A percentile compares a stretch with the other conserved stretches of the same genome.
Conservation (phyloP, 2,113 vertebrate genomes). For the Lepus europaeus region DNA sequence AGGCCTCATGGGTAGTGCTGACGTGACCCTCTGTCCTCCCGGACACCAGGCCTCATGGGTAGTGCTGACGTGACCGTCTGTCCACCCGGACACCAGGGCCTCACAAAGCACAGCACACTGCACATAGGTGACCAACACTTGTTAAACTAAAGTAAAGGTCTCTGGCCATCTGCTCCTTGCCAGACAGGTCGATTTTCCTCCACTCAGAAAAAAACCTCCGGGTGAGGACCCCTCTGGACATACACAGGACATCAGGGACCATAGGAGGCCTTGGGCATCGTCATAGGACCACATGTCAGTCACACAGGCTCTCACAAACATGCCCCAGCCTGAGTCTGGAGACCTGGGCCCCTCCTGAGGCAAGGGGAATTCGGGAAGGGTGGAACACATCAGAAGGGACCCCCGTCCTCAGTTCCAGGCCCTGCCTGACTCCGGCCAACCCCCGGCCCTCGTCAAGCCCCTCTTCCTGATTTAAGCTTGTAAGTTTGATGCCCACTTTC, state of each 20-base stretch:
- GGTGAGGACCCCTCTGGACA: background rate
- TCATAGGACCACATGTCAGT: accelerated
- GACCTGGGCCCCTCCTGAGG: background rate
- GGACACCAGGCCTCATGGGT: no score
- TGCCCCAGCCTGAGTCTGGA: background rate
- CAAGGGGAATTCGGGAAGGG: background rate
- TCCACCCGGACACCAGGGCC: background rate
- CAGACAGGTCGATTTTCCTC: background rate
- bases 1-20: no score
- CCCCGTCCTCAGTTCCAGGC: background rate
- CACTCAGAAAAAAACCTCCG: background rate
- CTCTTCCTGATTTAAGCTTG: background rate
- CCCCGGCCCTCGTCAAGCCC: background rate
- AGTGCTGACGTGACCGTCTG: no score
- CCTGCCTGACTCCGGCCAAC: background rate
- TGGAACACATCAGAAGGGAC: no score
- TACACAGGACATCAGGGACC: background rate
- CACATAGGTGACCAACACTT: background rate
- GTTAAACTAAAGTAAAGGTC: background rate
- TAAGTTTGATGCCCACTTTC: background rate
- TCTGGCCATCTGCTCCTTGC: background rate
- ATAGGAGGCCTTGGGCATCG: background rate
- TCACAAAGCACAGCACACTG: background rate
- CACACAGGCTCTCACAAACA: background rate
- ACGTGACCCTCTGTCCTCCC: no score